phyloP scores from a whole-genome alignment of 2,113 vertebrate genomes.

The Bambusicola thoracicus region DNA sequence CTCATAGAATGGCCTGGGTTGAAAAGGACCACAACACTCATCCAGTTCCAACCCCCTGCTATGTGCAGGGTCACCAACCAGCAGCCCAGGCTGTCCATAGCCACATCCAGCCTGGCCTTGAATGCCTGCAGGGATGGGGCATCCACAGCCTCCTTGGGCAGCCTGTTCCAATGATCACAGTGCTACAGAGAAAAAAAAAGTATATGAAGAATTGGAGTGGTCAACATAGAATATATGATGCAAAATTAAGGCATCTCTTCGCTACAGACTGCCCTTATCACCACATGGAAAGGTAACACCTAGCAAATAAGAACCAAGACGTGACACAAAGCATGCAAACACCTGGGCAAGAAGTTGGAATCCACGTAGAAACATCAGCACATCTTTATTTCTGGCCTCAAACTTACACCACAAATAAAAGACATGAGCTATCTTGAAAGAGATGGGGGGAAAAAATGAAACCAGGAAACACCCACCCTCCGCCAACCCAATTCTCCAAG shows the following conservation, averaged over 20 bases:
- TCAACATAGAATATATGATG: not conserved
- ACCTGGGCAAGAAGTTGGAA: not conserved
- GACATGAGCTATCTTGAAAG: not conserved
- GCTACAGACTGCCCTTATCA: not conserved
- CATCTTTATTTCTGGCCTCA: not conserved
- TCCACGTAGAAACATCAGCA: not conserved
- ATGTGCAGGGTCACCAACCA: no score
- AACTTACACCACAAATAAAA: not conserved
- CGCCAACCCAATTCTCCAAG: not conserved
- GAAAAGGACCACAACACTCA: no score
- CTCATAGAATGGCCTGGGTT: no score
- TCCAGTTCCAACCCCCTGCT: no score
- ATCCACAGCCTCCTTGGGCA: no score
- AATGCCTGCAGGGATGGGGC: no score
- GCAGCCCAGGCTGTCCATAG: no score
- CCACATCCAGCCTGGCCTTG: no score
- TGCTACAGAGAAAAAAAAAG: not conserved
- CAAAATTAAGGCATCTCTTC: not conserved
- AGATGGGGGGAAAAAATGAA: not conserved
- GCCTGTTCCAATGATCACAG: not conserved
- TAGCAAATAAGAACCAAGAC: not conserved
- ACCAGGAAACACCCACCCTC: accelerated
- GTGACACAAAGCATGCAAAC: not conserved
- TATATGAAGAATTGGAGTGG: not conserved
- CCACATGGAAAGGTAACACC: not conserved